phyloP scores from a whole-genome alignment of 2,113 vertebrate genomes.

The Caranx melampygus region DNA sequence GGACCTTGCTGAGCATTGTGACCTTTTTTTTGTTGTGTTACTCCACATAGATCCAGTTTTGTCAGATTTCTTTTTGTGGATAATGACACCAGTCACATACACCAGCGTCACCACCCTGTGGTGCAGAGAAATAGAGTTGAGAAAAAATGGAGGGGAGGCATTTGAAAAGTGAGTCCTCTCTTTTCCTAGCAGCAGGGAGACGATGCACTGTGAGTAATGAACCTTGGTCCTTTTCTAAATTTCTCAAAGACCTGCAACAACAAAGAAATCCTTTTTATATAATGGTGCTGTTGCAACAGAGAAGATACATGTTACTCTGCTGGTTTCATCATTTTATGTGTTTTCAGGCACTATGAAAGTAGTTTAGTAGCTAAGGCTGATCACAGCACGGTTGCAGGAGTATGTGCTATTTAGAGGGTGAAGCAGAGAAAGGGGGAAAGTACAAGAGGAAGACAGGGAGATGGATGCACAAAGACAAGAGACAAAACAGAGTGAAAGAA shows the following conservation, averaged over 20 bases:
- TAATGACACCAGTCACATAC: conserved; percentile 18
- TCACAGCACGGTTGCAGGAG: conserved; percentile 39
- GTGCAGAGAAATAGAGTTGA: conserved; percentile 26
- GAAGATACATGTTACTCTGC: conserved; percentile 1
- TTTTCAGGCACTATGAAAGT: neutral
- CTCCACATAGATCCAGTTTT: neutral
- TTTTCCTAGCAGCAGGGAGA: conserved; percentile 18
- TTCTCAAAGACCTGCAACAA: neutral
- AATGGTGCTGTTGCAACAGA: neutral
- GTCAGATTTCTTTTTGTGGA: conserved; percentile 8
- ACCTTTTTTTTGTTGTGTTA: neutral
- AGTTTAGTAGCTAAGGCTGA: neutral
- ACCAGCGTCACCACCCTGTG: neutral
- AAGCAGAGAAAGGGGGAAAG: neutral
- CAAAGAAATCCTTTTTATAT: conserved; percentile 17
- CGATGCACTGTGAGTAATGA: conserved; percentile 24
- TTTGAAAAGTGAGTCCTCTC: conserved; percentile 23
- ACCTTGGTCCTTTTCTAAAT: neutral
- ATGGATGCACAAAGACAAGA: conserved; percentile 35
- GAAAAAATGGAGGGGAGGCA: neutral
- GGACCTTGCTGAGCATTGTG: neutral
- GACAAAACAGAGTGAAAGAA: neutral
- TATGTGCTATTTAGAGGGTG: conserved; percentile 3
- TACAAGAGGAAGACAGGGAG: conserved; percentile 15
- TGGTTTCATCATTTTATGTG: neutral